phyloP scores from a whole-genome alignment of 2,888 invertebrate genomes.

The Syrphus vitripennis region DNA sequence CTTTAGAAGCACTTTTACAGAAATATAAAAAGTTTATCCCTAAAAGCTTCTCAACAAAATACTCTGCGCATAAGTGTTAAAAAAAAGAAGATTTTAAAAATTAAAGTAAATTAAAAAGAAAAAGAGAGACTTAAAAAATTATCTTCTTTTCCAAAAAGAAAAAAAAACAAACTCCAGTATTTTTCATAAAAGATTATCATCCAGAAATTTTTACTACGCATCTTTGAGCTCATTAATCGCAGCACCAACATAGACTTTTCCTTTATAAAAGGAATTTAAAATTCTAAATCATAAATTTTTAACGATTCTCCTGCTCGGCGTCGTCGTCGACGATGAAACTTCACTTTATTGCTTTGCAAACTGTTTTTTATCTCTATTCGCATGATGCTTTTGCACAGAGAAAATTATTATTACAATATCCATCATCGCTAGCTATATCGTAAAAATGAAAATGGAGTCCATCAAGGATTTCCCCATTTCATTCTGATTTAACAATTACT shows the following conservation, averaged over 20 bases:
- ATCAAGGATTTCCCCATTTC: conserved; percentile 4
- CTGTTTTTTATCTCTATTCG: conserved; percentile 22
- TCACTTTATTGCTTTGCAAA: conserved; percentile 55
- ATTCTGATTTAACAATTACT: conserved; percentile 13
- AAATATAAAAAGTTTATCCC: not conserved
- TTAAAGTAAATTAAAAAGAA: not conserved
- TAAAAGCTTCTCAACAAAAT: not conserved
- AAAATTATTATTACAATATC: conserved; percentile 24
- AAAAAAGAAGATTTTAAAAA: not conserved
- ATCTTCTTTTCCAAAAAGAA: not conserved
- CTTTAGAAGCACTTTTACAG: too few relatives aligned
- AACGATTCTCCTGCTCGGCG: conserved; percentile 36
- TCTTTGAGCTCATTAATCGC: conserved; percentile 54
- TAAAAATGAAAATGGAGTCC: conserved; percentile 2
- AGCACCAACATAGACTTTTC: not conserved
- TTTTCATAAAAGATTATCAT: conserved; percentile 13
- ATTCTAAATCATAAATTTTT: conserved; percentile 58
- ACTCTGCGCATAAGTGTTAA: not conserved
- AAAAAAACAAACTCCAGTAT: not conserved
- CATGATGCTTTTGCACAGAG: not conserved
- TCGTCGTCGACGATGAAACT: conserved; percentile 25
- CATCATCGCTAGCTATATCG: conserved; percentile 2
- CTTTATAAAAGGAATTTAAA: conserved; percentile 10
- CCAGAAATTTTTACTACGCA: conserved; percentile 6
- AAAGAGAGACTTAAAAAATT: not conserved